phyloP scores from a whole-genome alignment of 1,140 invertebrate species.

The Berghia stephanieae region DNA sequence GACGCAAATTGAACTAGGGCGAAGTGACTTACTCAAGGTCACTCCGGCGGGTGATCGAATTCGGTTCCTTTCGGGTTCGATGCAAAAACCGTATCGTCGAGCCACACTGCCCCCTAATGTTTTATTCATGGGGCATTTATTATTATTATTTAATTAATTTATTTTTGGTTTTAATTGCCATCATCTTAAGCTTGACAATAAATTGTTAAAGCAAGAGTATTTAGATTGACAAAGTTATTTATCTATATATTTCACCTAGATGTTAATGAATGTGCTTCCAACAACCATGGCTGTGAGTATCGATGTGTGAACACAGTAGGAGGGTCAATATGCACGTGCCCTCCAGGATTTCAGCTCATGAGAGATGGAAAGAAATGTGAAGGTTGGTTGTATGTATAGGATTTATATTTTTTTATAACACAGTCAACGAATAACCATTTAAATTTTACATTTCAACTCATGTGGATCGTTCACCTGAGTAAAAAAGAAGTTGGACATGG shows the following conservation, averaged over 20 bases:
- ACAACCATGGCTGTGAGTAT: conserved; percentile 44
- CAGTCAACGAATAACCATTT: not conserved
- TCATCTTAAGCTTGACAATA: conserved; percentile 51
- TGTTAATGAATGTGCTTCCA: conserved; percentile 39
- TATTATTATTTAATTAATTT: not conserved
- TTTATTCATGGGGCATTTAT: not conserved
- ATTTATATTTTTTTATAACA: not conserved
- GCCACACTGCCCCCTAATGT: not conserved
- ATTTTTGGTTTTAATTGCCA: conserved; percentile 34
- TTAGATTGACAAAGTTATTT: conserved; percentile 37
- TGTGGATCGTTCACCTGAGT: no score
- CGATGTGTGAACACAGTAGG: conserved; percentile 42
- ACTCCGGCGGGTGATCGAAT: no score
- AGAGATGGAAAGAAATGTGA: conserved; percentile 53
- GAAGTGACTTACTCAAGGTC: no score
- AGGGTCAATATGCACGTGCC: conserved; percentile 52
- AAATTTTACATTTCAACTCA: not conserved
- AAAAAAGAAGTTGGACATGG: no score
- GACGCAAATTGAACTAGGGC: no score
- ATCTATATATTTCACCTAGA: conserved; percentile 33
- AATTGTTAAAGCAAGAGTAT: conserved; percentile 43
- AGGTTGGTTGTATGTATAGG: conserved; percentile 21
- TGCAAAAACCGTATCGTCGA: no score
- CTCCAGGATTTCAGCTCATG: conserved; percentile 52
- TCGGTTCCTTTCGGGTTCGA: no score